These are phyloP conservation scores for Hypocryptadius cinnamomeus DNA, from an alignment of 2,113 vertebrate genomes.

Conservation along the genomic window DNA sequence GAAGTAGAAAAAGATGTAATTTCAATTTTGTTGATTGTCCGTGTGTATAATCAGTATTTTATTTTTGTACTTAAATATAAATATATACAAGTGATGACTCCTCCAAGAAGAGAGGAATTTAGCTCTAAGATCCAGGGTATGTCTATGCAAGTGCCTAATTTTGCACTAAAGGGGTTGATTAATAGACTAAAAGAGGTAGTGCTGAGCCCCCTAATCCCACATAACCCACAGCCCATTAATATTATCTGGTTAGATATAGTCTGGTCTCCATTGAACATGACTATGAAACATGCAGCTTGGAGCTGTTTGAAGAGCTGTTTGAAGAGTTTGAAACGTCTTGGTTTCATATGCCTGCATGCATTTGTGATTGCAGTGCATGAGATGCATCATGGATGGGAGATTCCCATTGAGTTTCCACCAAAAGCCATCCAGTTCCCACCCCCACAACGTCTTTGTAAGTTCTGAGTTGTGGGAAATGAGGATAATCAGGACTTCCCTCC, in stretches of 20 bases:
- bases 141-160: not conserved
- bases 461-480: not conserved
- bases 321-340: not conserved
- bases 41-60: not conserved
- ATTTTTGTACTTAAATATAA: not conserved
- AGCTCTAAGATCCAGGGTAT: not conserved
- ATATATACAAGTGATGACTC: not conserved
- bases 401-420: not conserved
- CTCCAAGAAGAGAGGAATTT: not conserved
- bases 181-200: not conserved
- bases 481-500: not conserved
- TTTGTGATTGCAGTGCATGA: not conserved
- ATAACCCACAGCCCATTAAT: not conserved
- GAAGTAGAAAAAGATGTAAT: not conserved
- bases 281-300: not conserved
- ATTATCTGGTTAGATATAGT: not conserved
- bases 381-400: rapidly evolving
- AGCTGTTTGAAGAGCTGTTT: not conserved
- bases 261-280: not conserved
- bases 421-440: not conserved
- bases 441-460: not conserved
- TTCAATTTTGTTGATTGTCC: not conserved
- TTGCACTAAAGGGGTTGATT: not conserved
- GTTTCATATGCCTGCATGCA: not conserved
- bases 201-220: not conserved